Conservation (phyloP, 2,888 invertebrate genomes). For the Geophilus truncorum region DNA sequence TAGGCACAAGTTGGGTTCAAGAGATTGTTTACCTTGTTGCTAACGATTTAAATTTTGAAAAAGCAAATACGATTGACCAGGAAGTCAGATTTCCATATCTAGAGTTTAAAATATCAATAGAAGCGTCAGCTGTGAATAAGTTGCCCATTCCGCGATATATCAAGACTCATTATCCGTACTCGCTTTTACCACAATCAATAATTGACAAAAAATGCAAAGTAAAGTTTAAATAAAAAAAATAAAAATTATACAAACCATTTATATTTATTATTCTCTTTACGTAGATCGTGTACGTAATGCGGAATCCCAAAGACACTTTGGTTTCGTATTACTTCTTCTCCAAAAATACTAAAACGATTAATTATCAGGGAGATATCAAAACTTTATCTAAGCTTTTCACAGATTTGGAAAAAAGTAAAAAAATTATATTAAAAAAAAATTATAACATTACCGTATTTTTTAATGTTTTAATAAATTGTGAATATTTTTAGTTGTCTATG, state of each 20-base stretch:
- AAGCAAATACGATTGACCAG: conserved; percentile 59
- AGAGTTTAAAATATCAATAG: conserved; percentile 51
- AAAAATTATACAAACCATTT: too few species aligned
- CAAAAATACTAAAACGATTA: conserved; percentile 55
- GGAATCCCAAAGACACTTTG: conserved; percentile 79
- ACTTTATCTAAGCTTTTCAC: background rate
- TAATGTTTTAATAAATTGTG: too few species aligned
- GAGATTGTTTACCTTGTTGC: conserved; percentile 90
- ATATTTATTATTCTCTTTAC: background rate
- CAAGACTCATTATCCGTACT: conserved; percentile 72
- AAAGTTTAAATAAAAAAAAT: background rate
- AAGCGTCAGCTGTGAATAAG: conserved; percentile 39
- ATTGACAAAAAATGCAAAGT: conserved; percentile 39
- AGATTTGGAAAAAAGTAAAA: background rate
- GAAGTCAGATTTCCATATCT: conserved; percentile 69
- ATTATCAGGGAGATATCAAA: background rate
- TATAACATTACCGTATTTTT: too few species aligned
- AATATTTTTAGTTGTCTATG: conserved; percentile 31
- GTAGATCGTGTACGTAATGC: conserved; percentile 74
- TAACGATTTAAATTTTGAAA: conserved; percentile 70
- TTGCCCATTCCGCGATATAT: conserved; percentile 54
- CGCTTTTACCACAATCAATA: conserved; percentile 56
- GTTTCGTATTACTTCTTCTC: conserved; percentile 77
- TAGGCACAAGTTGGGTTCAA: conserved; percentile 80
- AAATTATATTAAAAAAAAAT: too few species aligned